Evolutionary conservation across 2,888 invertebrate genomes (phyloP).

Genomic region (Agrypnus murinus): DNA sequence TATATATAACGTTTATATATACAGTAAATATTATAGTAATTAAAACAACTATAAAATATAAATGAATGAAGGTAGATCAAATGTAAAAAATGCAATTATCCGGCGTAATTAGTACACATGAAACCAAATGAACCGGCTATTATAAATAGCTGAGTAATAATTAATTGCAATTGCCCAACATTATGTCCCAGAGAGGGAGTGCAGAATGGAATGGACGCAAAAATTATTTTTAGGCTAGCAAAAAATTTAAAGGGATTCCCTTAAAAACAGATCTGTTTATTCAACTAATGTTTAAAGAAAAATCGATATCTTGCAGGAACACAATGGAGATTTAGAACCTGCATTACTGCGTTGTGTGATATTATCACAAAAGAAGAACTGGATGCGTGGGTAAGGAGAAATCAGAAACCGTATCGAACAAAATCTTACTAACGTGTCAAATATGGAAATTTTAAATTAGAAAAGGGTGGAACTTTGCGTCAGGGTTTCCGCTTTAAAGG

Average conservation of each 20-base stretch:
- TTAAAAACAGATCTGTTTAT: background rate
- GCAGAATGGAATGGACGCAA: background rate
- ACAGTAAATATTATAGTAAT: too few species aligned
- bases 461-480: slow-evolving; percentile 28
- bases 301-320: slow-evolving; percentile 17
- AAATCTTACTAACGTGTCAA: slow-evolving; percentile 32
- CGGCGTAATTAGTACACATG: background rate
- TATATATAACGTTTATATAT: too few species aligned
- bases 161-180: background rate
- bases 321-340: slow-evolving; percentile 10
- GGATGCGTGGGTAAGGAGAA: slow-evolving; percentile 30
- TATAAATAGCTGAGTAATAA: background rate
- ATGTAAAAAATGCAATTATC: background rate
- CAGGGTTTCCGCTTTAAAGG: slow-evolving; percentile 13
- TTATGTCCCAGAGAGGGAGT: background rate
- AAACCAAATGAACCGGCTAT: background rate
- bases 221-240: background rate
- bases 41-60: too few species aligned
- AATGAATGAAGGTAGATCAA: too few species aligned
- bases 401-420: slow-evolving; percentile 38
- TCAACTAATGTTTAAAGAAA: background rate
- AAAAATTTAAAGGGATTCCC: too few species aligned
- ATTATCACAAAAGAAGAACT: slow-evolving; percentile 21
- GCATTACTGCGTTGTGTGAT: slow-evolving; percentile 16
- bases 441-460: slow-evolving; percentile 42